Evolutionary conservation across 2,113 vertebrate species (phyloP), one percentile per base, ranked within the genome.

Genomic region (Triplophysa rosa): DNA sequence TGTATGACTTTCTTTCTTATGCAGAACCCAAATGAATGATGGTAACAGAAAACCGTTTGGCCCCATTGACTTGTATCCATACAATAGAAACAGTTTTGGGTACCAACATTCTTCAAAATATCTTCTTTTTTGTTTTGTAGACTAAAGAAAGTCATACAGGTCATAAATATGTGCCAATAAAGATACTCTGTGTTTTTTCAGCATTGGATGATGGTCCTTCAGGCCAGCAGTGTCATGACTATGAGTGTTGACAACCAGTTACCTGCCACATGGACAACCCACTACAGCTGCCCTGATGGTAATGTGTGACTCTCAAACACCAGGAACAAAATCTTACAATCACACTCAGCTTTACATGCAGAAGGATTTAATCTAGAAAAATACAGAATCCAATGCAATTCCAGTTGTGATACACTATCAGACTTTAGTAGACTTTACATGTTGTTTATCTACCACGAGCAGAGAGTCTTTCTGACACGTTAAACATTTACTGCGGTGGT

Each of bases 141-240:
- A 6, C 1, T 26, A 1, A 26, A 26, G 4, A 33, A 33, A 33
- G 4, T 5, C 26, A 2, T 29, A 29, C 29, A 29, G 29, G 29
- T 29, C 33, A 37, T 37, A 37, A 37, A 37, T 37, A 8, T 65
- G n/a, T 42, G 37, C 16, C 67, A 59, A n/a, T 4, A 33, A 63
- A n/a, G 37, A 19, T n/a, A 40, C 16, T 13, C 16, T 73, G 4
- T 17, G 21, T 62, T 49, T 23, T 14, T 74, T 52, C 61, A 87
- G 86, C 72, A 75, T 84, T 88, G 83, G 87, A 90, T 86, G 88
- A 94, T 93, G 92, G 86, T 92, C 86, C 89, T 89, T 83, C 86
- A 86, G 77, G 90, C 84, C 81, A 80, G 82, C 84, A 86, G 81
- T 84, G 91, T 85, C 19, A 94, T 93, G 93, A 94, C 80, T 79